Conservation (phyloP, 92 coral and sea anemone genomes). For the Epizoanthus ramosus region DNA sequence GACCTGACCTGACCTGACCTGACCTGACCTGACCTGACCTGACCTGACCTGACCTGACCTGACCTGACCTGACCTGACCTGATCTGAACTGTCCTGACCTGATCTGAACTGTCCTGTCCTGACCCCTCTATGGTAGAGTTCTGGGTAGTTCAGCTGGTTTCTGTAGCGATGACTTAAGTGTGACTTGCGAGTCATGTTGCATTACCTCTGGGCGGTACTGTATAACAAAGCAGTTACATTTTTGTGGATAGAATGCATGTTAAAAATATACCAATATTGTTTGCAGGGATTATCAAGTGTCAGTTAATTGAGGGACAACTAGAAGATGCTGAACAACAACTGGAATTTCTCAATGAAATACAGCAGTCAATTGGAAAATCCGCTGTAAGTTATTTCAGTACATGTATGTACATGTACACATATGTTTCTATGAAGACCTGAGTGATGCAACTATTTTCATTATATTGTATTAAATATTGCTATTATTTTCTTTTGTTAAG, state of each 20-base stretch:
- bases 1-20: too few species aligned
- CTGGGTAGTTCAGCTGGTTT: too few species aligned
- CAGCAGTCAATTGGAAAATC: constrained; percentile 99
- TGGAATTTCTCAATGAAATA: constrained; percentile 94
- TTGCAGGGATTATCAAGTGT: constrained; percentile 90
- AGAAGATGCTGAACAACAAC: constrained; percentile 99
- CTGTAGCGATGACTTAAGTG: too few species aligned
- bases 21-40: too few species aligned
- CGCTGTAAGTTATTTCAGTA: constrained; percentile 67
- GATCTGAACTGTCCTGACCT: too few species aligned
- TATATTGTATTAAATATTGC: neutral
- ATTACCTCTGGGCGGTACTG: too few species aligned
- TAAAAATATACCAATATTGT: neutral
- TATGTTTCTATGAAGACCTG: neutral
- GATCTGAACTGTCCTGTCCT: too few species aligned
- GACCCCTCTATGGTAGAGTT: too few species aligned
- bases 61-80: too few species aligned
- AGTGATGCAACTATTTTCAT: neutral
- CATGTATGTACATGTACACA: too few species aligned
- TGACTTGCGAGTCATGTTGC: neutral
- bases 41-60: too few species aligned
- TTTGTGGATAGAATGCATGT: neutral
- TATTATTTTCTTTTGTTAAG: too few species aligned
- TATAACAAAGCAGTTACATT: neutral
- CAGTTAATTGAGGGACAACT: constrained; percentile 93